A percentile compares a stretch with the other conserved stretches of the same genome.
phyloP scores from a whole-genome alignment of 2,113 vertebrate genomes.

The Poeciliopsis turrubarensis region DNA sequence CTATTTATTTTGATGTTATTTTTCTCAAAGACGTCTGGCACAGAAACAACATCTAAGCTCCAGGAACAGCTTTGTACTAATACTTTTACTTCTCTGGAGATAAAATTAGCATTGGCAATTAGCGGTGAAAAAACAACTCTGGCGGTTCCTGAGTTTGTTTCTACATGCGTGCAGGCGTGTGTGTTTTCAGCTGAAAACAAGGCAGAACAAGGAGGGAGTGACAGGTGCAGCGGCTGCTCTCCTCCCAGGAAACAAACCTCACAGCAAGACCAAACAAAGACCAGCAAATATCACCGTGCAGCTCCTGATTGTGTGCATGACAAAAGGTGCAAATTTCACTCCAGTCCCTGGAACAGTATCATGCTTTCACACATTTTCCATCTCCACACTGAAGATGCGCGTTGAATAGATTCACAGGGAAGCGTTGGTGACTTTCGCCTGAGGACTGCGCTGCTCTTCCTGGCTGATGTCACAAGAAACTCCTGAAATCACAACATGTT shows the following conservation, averaged over 20 bases:
- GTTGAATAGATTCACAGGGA: slow-evolving; percentile 15
- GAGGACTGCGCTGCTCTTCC: slow-evolving; percentile 11
- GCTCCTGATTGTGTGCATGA: slow-evolving; percentile 19
- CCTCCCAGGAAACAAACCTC: slow-evolving; percentile 48
- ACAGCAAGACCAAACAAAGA: slow-evolving; percentile 45
- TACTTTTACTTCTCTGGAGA: slow-evolving; percentile 56
- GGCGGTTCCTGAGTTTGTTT: slow-evolving; percentile 38
- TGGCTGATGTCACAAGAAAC: slow-evolving; percentile 32
- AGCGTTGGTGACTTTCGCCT: background rate
- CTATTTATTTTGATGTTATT: background rate
- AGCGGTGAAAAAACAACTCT: slow-evolving; percentile 60
- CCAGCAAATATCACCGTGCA: slow-evolving; percentile 27
- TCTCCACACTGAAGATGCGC: slow-evolving; percentile 18
- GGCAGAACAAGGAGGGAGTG: slow-evolving; percentile 41
- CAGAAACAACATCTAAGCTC: slow-evolving; percentile 51
- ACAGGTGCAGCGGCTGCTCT: slow-evolving; percentile 55
- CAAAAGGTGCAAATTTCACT: slow-evolving; percentile 41
- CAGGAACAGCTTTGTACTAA: slow-evolving; percentile 43
- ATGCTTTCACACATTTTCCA: slow-evolving; percentile 48
- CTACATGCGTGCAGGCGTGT: slow-evolving; percentile 32
- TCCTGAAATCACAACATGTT: background rate
- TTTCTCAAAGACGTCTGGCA: slow-evolving; percentile 35
- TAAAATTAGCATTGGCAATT: slow-evolving; percentile 71
- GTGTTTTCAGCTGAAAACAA: slow-evolving; percentile 27
- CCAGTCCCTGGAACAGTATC: slow-evolving; percentile 21